phyloP scores from a whole-genome alignment of 2,113 vertebrate species.

The Takifugu bimaculatus region DNA sequence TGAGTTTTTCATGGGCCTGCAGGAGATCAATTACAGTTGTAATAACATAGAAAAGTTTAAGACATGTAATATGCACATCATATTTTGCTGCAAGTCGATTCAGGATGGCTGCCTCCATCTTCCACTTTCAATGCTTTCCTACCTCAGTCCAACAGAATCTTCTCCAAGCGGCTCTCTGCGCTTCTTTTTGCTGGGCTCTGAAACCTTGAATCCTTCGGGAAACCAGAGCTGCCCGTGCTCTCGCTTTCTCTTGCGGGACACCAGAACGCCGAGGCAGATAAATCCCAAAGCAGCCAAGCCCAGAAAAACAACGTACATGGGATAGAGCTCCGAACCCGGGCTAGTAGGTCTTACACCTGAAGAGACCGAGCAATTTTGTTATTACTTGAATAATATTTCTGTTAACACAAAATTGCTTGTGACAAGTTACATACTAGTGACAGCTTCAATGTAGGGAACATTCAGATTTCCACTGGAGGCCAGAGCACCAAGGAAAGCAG shows the following conservation, averaged over 20 bases:
- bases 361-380: constrained; percentile 9
- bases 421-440: constrained; percentile 82
- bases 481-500: constrained; percentile 91
- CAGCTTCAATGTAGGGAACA: constrained; percentile 94
- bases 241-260: constrained; percentile 86
- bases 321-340: constrained; percentile 77
- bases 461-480: constrained; percentile 91
- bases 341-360: constrained; percentile 82
- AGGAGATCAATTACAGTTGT: constrained; percentile 11
- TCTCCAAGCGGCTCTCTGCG: constrained; percentile 91
- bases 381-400: background rate
- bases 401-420: constrained; percentile 13
- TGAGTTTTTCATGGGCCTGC: constrained; percentile 88
- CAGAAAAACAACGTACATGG: constrained; percentile 83
- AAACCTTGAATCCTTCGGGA: constrained; percentile 93
- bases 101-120: background rate
- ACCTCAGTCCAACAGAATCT: constrained; percentile 96
- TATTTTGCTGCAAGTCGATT: background rate
- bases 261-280: constrained; percentile 83
- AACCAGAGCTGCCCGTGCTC: constrained; percentile 98
- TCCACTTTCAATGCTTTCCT: constrained; percentile 49
- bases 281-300: constrained; percentile 78
- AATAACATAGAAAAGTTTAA: constrained; percentile 12
- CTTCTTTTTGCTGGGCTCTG: constrained; percentile 93
- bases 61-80: background rate